Percentiles rank a stretch among this genome's conserved stretches.
phyloP scores from a whole-genome alignment of 64 coral and sea anemone genomes.

The Anthopleura sola region DNA sequence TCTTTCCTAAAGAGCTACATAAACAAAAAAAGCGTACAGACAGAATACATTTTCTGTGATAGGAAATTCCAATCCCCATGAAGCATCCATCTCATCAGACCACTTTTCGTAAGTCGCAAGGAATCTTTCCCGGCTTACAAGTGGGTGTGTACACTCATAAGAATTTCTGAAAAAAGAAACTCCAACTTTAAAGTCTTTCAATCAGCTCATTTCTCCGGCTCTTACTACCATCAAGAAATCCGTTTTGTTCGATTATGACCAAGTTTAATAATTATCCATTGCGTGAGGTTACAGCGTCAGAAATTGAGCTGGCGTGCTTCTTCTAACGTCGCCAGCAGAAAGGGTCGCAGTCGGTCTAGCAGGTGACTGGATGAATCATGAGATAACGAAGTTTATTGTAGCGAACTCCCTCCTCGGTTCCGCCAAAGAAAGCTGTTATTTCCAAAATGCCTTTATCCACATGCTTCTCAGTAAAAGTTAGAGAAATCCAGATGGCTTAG shows the following conservation, averaged over 20 bases:
- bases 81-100: background rate
- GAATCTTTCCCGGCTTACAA: background rate
- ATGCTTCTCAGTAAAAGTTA: background rate
- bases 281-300: background rate
- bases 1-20: background rate
- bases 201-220: background rate
- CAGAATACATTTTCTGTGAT: background rate
- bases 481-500: background rate
- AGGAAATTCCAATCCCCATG: too few relatives aligned
- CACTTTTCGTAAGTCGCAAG: background rate
- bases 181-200: background rate
- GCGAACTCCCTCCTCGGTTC: background rate
- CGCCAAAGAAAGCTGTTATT: background rate
- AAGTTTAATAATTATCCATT: background rate
- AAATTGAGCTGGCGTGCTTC: background rate
- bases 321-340: background rate
- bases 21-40: background rate
- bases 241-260: background rate
- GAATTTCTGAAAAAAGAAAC: background rate
- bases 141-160: background rate
- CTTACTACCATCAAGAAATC: background rate
- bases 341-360: background rate
- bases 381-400: constrained; percentile 4
- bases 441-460: background rate
- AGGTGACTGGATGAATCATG: constrained; percentile 11